Base-by-base conservation (phyloP, 2,888 invertebrate species). In the Polyommatus iphigenia region DNA sequence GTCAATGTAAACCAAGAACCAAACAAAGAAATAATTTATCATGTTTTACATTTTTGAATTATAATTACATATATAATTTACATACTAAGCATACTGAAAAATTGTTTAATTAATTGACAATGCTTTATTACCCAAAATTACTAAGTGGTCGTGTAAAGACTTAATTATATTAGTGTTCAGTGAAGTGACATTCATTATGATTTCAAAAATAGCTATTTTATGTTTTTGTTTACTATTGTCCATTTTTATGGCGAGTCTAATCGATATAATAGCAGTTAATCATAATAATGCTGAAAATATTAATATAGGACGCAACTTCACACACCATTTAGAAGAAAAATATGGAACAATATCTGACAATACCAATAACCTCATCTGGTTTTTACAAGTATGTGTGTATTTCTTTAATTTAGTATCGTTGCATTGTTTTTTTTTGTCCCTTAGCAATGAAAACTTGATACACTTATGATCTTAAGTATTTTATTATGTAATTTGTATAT, bases 321-420 rank as follows among this genome's bases (percentile, higher is more conserved):
- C 90, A 15, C 87, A 85, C 79, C 85, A 89, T 82, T 83, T 94
- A 81, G 86, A 82, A 80, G 84, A 87, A 79, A 91, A 91, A 83
- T 95, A 90, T 87, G 91, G 86, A 75, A 85, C 83, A 82, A 95
- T 96, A 77, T 92, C 92, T 71, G 94, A 96, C 84, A 93, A 95
- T 0, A 84, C 90, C 15, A 90, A 95, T 72, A 95, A 96, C 85
- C 88, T 97, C 76, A 91, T 97, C 81, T 97, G 97, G 97, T 97
- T 97, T 89, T 85, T 97, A 81, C 97, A 97, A 95, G 97, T 97
- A 89, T 89, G 85, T 85, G 32, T 71, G 46, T 46, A 46, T 46
- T 41, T 41, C 6, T 73, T 73, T 46, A 3, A 15, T 46, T 5
- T 73, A 15, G 10, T 13, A 20, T 46, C 4, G 13, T 46, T 5